Evolutionary conservation across 2,113 vertebrate species (phyloP).

Genomic region (Erythrolamprus reginae): DNA sequence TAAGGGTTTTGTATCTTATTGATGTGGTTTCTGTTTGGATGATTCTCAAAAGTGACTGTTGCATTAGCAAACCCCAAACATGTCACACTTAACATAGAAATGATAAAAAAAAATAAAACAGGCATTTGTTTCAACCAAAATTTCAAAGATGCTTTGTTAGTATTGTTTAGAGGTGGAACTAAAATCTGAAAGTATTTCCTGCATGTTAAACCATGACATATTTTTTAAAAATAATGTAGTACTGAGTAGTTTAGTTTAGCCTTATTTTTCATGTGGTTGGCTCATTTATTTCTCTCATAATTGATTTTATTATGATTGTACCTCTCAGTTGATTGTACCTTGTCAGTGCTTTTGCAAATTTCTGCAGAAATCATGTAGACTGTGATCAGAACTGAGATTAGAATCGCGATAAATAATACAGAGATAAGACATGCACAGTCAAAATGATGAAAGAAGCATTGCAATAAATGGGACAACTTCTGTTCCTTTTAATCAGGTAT

Average conservation of each 20-base stretch:
- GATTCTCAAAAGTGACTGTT: conserved; percentile 63
- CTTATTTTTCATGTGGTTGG: neutral
- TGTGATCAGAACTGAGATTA: neutral
- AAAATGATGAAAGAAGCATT: neutral
- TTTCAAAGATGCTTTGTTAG: conserved; percentile 41
- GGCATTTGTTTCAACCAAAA: conserved; percentile 19
- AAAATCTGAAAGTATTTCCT: conserved; percentile 15
- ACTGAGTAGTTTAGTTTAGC: neutral
- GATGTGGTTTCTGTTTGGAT: conserved; percentile 70
- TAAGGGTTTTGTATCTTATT: conserved; percentile 70
- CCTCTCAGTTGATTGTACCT: neutral
- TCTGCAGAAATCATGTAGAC: neutral
- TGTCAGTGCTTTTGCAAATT: neutral
- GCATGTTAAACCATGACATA: conserved; percentile 11
- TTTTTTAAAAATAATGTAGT: neutral
- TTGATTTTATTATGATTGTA: neutral
- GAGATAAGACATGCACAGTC: neutral
- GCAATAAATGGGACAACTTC: neutral
- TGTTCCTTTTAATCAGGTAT: neutral
- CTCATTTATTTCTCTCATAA: conserved; percentile 9
- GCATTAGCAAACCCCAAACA: conserved; percentile 65
- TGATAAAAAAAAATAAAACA: conserved; percentile 43
- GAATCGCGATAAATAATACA: neutral
- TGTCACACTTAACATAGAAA: conserved; percentile 22
- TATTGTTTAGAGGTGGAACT: conserved; percentile 21